Conservation (phyloP, 2,113 vertebrate genomes). For the Eidolon helvum region DNA sequence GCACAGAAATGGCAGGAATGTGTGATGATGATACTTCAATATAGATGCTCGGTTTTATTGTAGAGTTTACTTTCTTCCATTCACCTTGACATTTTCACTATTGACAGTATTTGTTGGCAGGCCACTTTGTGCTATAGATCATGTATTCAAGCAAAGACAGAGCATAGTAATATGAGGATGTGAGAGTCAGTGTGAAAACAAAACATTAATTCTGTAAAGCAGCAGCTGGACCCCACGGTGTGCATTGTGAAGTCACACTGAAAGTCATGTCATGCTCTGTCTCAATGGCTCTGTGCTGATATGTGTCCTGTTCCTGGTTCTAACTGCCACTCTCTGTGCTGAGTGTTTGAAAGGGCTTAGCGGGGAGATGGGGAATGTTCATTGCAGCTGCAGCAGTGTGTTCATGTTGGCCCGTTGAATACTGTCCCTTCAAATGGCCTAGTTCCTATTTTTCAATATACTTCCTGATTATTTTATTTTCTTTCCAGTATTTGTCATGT, state of each 20-base stretch:
- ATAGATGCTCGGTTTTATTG: neutral
- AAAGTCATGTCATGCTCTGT: neutral
- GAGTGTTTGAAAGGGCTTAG: neutral
- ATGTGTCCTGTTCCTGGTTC: neutral
- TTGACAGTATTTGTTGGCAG: neutral
- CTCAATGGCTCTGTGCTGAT: neutral
- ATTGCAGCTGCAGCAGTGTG: neutral
- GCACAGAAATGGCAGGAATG: neutral
- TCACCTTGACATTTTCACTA: neutral
- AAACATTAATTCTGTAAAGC: neutral
- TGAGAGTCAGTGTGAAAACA: neutral
- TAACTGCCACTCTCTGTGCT: neutral
- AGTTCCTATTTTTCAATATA: neutral
- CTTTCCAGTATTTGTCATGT: neutral
- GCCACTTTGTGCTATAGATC: neutral
- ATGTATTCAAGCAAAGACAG: neutral
- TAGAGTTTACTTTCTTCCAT: neutral
- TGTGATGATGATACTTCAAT: neutral
- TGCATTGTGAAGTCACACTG: neutral
- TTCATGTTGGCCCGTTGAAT: neutral
- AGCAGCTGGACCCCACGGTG: neutral
- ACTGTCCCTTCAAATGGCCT: neutral
- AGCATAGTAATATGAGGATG: too few species aligned
- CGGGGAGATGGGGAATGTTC: neutral
- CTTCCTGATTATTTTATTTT: neutral